phyloP scores from a whole-genome alignment of 2,113 vertebrate genomes.

The Pyxicephalus adspersus region DNA sequence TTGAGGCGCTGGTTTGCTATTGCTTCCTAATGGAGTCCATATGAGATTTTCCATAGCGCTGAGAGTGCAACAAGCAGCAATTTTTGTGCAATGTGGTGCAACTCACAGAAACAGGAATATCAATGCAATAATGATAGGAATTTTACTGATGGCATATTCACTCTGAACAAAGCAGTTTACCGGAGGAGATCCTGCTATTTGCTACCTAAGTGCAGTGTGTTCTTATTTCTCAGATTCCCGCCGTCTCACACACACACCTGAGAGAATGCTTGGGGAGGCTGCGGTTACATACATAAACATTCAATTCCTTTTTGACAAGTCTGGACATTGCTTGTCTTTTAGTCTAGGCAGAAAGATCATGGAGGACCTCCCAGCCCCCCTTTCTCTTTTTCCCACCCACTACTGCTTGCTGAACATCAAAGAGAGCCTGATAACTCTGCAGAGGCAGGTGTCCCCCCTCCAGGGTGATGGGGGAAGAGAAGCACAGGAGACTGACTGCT shows the following conservation, averaged over 20 bases:
- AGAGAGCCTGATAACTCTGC: constrained; percentile 16
- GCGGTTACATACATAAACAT: constrained; percentile 55
- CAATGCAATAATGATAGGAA: neutral
- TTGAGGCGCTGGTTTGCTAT: too few relatives aligned
- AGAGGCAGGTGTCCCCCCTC: constrained; percentile 50
- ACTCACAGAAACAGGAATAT: too few relatives aligned
- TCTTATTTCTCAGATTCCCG: constrained; percentile 27
- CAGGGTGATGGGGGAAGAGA: constrained; percentile 24
- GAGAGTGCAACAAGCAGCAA: too few relatives aligned
- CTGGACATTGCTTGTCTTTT: constrained; percentile 50
- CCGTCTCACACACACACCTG: constrained; percentile 55
- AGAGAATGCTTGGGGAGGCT: constrained; percentile 51
- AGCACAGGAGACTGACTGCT: neutral
- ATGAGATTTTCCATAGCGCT: too few relatives aligned
- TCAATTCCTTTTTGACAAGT: constrained; percentile 52
- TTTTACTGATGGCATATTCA: neutral
- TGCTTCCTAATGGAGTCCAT: too few relatives aligned
- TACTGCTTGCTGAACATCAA: constrained; percentile 38
- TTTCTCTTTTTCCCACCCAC: neutral
- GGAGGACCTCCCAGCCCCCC: neutral
- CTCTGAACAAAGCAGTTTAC: neutral
- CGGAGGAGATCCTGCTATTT: constrained; percentile 11
- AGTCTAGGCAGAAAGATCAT: constrained; percentile 43
- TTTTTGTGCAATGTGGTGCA: too few relatives aligned
- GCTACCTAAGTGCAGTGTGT: constrained; percentile 8